A percentile compares a stretch with the other conserved stretches of the same genome.
These are phyloP conservation scores for Hydroisotoma schaefferi DNA, from an alignment of 2,888 invertebrate genomes.

Conservation along the genomic window DNA sequence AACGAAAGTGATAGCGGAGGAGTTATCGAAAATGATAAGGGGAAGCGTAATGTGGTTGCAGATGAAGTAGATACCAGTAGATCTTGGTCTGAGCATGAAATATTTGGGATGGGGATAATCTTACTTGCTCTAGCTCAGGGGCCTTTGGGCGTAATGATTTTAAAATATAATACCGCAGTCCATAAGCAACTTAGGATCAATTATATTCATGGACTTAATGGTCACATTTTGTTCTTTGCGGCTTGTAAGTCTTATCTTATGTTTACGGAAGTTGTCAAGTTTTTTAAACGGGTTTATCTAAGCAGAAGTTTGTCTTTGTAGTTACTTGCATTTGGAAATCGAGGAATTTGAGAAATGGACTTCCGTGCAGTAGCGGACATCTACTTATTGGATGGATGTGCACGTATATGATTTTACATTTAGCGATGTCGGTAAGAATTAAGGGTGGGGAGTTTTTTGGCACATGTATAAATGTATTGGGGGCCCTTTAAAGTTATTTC, in stretches of 20 bases:
- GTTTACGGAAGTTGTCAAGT: background rate
- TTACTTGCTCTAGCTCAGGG: constrained; percentile 7
- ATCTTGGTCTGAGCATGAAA: constrained; percentile 2
- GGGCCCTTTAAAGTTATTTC: too few relatives aligned
- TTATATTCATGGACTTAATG: constrained; percentile 21
- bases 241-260: constrained; percentile 9
- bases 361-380: constrained; percentile 8
- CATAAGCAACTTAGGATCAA: constrained; percentile 7
- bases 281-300: background rate
- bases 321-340: constrained; percentile 8
- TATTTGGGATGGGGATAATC: constrained; percentile 8
- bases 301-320: background rate
- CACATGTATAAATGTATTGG: too few relatives aligned
- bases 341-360: constrained; percentile 14
- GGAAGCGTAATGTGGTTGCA: too few relatives aligned
- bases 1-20: too few relatives aligned
- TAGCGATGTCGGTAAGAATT: constrained; percentile 32
- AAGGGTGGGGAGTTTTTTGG: too few relatives aligned
- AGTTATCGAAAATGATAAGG: too few relatives aligned
- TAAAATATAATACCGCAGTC: background rate
- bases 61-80: too few relatives aligned
- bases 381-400: constrained; percentile 13
- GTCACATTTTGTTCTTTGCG: constrained; percentile 7
- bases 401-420: constrained; percentile 15
- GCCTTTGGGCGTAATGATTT: background rate